These are phyloP conservation scores for Pseudochaenichthys georgianus DNA, from an alignment of 2,797 vertebrate species.

Conservation along the genomic window DNA sequence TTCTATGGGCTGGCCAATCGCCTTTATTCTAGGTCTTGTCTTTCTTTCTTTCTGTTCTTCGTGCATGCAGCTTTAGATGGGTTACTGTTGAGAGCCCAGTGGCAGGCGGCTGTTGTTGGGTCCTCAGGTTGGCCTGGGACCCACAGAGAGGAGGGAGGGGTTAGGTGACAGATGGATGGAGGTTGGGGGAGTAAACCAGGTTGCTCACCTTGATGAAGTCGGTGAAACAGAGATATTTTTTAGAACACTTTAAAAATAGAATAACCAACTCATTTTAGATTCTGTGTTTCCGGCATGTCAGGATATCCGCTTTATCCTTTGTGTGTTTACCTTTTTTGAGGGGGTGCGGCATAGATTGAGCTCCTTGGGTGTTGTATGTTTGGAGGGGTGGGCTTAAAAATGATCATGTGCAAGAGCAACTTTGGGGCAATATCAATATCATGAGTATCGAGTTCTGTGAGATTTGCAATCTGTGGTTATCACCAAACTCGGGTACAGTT, in stretches of 20 bases:
- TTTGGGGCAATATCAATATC: conserved; percentile 58
- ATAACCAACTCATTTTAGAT: conserved; percentile 77
- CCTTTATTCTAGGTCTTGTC: conserved; percentile 67
- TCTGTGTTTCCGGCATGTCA: conserved; percentile 76
- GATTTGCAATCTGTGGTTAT: background rate
- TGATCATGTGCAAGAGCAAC: conserved; percentile 43
- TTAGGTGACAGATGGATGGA: conserved; percentile 44
- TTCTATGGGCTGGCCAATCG: conserved; percentile 90
- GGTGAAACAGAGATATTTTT: conserved; percentile 73
- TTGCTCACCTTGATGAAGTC: conserved; percentile 79
- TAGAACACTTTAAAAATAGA: conserved; percentile 71
- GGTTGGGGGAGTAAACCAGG: conserved; percentile 62
- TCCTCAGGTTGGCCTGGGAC: conserved; percentile 50
- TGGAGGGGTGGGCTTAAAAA: conserved; percentile 47
- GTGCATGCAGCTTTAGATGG: conserved; percentile 96
- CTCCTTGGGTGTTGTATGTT: conserved; percentile 42
- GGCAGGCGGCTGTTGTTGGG: conserved; percentile 60
- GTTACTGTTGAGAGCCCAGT: conserved; percentile 69
- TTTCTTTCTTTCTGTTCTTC: conserved; percentile 79
- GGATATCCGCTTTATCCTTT: conserved; percentile 74
- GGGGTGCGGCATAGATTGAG: conserved; percentile 49
- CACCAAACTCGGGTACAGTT: conserved; percentile 3
- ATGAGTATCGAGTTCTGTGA: background rate
- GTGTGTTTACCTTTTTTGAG: conserved; percentile 78
- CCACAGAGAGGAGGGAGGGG: conserved; percentile 46